Evolutionary conservation across 2,888 invertebrate genomes (phyloP), one percentile per base, ranked within the genome.

Genomic region (Tipula lateralis): DNA sequence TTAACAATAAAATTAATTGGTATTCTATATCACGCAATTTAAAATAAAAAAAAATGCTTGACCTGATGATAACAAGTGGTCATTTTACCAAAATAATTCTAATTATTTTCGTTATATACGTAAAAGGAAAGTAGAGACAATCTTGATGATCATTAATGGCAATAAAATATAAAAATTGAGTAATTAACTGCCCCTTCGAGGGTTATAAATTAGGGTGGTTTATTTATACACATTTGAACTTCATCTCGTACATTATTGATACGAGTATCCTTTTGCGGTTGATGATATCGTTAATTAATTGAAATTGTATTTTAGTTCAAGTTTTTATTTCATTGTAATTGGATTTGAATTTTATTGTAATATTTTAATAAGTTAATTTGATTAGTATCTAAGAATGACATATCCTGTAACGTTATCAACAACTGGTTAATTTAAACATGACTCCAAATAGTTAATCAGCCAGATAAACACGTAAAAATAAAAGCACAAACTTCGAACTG

Each of bases 11-110:
- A 83, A 83, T 83, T 83, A 83, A 83, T 83, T 83, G 83, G 83
- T 83, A 83, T 83, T 83, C 83, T 83, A 83, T 83, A 83, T 29
- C 83, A 83, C 83, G 39, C 83, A 83, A 83, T 83, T 83, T 83
- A 44, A 83, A 82, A 82, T 30, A n/a, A 39, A 30, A 82, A 82
- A 82, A 82, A 9, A 80, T 34, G 13, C 39, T 83, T 39, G 36
- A 66, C 66, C 66, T 66, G 66, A 66, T 66, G 66, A 44, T 83
- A 83, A 44, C 83, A 83, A 83, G 83, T 83, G 83, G 83, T 36
- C 36, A 83, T 83, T 83, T 29, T 29, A 66, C 66, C 66, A 66
- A 66, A 66, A 6, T 34, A 3, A 34, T 83, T 83, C 30, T 83
- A 83, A 34, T 19, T 83, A 32, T 83, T 32, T 19, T 83, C 32